Base-by-base conservation (phyloP, 2,113 vertebrate genomes). In the Pangasianodon hypophthalmus region DNA sequence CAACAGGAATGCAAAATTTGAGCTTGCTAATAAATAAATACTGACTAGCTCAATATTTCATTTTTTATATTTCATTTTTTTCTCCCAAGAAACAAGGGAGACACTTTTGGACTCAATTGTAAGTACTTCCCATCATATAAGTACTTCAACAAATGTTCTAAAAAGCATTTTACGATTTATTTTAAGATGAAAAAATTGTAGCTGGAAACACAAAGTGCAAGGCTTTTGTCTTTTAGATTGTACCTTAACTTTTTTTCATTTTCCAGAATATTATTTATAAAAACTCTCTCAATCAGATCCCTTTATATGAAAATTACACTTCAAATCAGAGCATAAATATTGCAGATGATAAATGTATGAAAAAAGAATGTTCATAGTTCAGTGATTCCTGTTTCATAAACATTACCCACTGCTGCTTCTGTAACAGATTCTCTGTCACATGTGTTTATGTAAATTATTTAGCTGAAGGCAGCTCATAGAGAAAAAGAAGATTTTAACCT, bases 391-490 rank as follows among this genome's bases (percentile, higher is more conserved):
- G 6, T 60, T 84, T 60, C 19, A 44, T 60, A 60, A 52, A 52
- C 48, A 81, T 81, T 54, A 60, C 54, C 37, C 56, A 84, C 32
- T 60, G 32, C 19, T 60, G 81, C 81, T 41, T 84, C 54, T 84
- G 19, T 29, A 84, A 7, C 81, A 41, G 81, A 84, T 54, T 82
- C 37, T 60, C 32, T 44, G 37, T 60, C 10, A 84, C 37, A 83
- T 58, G 56, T 6, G 1, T 58, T 56, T 83, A 83, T 83, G 52
- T 56, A 37, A 83, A 83, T 56, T 4, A 58, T 83, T 83, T 56
- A 56, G 52, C 80, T 83, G 18, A 83, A 56, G 80, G 50, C 14
- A 82, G n/a, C 10, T 82, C 29, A 82, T 9, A 82, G 50, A 81
- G 29, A n/a, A 82, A 54, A 19, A n/a, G 11, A 82, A 41, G 52